Conservation (phyloP, 2,888 invertebrate genomes). For the Ectropis crepuscularia region DNA sequence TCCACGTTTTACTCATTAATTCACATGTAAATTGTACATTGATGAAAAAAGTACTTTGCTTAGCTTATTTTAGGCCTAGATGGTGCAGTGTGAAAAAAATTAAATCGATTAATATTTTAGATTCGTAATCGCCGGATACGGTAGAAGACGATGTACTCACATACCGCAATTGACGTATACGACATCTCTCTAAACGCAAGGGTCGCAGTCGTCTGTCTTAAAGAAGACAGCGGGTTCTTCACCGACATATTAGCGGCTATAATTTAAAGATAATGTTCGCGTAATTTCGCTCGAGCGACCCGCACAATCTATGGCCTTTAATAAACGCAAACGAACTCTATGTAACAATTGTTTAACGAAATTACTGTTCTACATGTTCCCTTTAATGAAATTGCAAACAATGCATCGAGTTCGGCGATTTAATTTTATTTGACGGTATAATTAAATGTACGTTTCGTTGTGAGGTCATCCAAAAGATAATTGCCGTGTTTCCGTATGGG, state of each 20-base stretch:
- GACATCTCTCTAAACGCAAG: too few relatives aligned
- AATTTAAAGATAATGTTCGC: constrained; percentile 78
- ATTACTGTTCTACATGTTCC: constrained; percentile 75
- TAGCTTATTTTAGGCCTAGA: too few relatives aligned
- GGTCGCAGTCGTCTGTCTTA: not conserved
- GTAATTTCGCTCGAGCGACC: constrained; percentile 75
- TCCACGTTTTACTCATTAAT: too few relatives aligned
- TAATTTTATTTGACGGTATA: constrained; percentile 60
- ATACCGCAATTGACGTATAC: too few relatives aligned
- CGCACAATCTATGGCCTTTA: constrained; percentile 80
- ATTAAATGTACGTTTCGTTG: constrained; percentile 46
- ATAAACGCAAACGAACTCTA: constrained; percentile 78
- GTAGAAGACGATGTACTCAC: too few relatives aligned
- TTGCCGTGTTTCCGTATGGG: constrained; percentile 48
- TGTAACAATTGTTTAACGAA: constrained; percentile 78
- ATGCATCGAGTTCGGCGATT: constrained; percentile 53
- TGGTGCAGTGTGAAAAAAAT: too few relatives aligned
- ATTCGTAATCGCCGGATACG: too few relatives aligned
- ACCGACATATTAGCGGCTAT: constrained; percentile 80
- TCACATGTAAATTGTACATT: too few relatives aligned
- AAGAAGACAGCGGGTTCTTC: constrained; percentile 47
- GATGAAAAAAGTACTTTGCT: too few relatives aligned
- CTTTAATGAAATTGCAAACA: constrained; percentile 74
- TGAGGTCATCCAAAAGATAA: constrained; percentile 21
- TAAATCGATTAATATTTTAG: too few relatives aligned